phyloP scores from a whole-genome alignment of 2,888 invertebrate species.

The Limenitis camilla region DNA sequence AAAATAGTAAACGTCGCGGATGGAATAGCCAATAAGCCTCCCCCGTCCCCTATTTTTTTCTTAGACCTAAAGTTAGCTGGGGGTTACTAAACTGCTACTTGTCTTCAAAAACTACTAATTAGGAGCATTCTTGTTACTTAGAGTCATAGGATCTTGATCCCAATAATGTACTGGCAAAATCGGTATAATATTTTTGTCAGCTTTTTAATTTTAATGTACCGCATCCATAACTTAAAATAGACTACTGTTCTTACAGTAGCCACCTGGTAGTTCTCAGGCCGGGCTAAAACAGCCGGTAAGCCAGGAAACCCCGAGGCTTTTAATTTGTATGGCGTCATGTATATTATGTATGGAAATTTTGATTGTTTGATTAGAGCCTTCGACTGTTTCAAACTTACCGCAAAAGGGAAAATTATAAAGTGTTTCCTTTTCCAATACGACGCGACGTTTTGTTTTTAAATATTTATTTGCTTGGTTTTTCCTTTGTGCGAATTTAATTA shows the following conservation, averaged over 20 bases:
- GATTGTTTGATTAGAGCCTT: constrained; percentile 37
- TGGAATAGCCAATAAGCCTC: no score
- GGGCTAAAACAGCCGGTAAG: constrained; percentile 44
- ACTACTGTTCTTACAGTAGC: constrained; percentile 31
- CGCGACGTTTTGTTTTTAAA: constrained; percentile 2
- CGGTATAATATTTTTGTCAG: no score
- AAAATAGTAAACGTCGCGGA: no score
- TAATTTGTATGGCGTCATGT: constrained; percentile 49
- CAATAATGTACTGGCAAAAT: no score
- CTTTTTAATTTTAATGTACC: constrained; percentile 18
- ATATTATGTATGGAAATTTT: constrained; percentile 40
- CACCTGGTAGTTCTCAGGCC: constrained; percentile 66
- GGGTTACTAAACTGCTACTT: no score
- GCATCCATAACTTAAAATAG: constrained; percentile 27
- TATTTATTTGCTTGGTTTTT: background rate
- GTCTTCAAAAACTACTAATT: no score
- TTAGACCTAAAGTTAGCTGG: no score
- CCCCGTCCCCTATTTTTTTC: no score
- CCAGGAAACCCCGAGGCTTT: constrained; percentile 48
- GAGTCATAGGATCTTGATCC: no score
- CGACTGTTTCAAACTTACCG: constrained; percentile 9
- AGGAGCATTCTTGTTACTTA: no score
- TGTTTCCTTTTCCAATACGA: background rate
- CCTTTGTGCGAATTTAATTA: no score
- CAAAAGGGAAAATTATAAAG: constrained; percentile 5